These are phyloP conservation scores for Choristoneura rosaceana DNA, from an alignment of 2,888 invertebrate species.

Conservation along the genomic window DNA sequence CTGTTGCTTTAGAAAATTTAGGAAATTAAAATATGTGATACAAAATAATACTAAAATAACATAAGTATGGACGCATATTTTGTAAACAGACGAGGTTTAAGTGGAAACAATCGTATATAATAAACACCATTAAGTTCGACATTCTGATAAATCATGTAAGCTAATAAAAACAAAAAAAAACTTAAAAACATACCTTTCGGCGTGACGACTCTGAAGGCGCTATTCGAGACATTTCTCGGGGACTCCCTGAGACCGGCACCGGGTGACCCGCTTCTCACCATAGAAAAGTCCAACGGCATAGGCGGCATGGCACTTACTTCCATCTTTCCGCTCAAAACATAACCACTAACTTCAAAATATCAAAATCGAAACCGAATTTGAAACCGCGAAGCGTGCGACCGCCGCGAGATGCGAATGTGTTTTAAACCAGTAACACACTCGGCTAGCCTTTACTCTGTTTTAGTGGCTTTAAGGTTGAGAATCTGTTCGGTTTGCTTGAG, in stretches of 20 bases:
- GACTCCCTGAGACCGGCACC: conserved; percentile 68
- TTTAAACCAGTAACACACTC: conserved; percentile 74
- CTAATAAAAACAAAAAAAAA: background rate
- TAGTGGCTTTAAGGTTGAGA: conserved; percentile 77
- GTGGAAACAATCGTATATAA: background rate
- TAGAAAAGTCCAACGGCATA: conserved; percentile 89
- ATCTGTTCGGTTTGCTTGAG: conserved; percentile 74
- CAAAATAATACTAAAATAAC: background rate
- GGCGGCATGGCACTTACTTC: conserved; percentile 87
- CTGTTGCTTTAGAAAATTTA: too few relatives aligned
- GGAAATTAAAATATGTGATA: background rate
- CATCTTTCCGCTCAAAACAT: conserved; percentile 70
- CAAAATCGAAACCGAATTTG: conserved; percentile 55
- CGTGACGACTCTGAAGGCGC: conserved; percentile 89
- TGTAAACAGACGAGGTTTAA: background rate
- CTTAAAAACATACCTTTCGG: conserved; percentile 84
- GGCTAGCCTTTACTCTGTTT: conserved; percentile 61
- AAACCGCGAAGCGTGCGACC: conserved; percentile 71
- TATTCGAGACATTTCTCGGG: conserved; percentile 78
- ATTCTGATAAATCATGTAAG: background rate
- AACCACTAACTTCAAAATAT: conserved; percentile 44
- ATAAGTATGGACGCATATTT: background rate
- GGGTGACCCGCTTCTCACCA: conserved; percentile 79
- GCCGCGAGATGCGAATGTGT: conserved; percentile 73
- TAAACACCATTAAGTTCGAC: too few relatives aligned